Evolutionary conservation across 2,797 vertebrate genomes (phyloP).

Genomic region (Emys orbicularis): DNA sequence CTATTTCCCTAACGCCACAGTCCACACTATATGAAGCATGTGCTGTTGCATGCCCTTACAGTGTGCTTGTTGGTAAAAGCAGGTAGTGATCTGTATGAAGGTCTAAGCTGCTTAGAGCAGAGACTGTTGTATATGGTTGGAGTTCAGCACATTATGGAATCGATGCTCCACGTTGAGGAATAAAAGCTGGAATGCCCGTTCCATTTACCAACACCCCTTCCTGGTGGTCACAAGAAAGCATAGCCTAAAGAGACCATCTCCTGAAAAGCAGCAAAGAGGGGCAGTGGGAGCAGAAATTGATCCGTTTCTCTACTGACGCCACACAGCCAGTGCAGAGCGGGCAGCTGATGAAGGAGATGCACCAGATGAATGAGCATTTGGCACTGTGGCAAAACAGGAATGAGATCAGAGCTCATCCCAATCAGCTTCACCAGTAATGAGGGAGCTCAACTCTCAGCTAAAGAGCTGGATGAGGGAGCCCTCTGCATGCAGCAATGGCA

Average conservation of each 20-base stretch:
- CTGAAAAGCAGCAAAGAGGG: background rate
- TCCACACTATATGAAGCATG: accelerated
- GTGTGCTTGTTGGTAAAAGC: background rate
- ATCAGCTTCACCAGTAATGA: background rate
- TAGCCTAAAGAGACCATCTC: background rate
- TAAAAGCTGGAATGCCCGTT: accelerated
- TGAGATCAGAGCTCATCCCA: background rate
- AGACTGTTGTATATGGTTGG: background rate
- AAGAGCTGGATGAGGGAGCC: background rate
- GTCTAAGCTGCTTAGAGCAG: background rate
- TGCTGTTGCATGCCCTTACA: background rate
- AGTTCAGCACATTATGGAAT: background rate
- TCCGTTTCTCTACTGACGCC: background rate
- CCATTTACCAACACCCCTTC: background rate
- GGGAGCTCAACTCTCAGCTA: background rate
- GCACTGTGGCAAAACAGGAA: background rate
- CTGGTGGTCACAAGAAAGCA: background rate
- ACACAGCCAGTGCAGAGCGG: background rate
- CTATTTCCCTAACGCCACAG: background rate
- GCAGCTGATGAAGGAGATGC: background rate
- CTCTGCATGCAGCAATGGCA: background rate
- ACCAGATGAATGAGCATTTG: background rate
- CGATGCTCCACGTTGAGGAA: accelerated
- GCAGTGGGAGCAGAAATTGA: background rate
- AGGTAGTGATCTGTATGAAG: accelerated